Evolutionary conservation across 1,140 invertebrate genomes (phyloP).

Genomic region (Hycleus phaleratus): DNA sequence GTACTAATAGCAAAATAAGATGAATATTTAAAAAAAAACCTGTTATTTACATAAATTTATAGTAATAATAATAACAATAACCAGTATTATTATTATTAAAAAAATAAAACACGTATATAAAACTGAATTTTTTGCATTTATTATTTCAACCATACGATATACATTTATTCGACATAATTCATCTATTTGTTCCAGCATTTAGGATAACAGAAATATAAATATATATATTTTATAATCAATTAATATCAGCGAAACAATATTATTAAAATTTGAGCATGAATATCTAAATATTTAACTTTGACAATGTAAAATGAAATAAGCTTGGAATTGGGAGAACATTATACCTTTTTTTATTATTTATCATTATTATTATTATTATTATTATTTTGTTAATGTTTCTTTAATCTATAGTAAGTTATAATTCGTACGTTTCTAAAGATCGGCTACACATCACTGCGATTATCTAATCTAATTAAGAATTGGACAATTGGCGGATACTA

Average conservation of each 20-base stretch:
- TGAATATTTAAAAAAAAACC: too few species aligned
- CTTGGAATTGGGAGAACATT: conserved; percentile 27
- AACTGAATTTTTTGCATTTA: conserved; percentile 31
- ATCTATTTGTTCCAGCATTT: conserved; percentile 32
- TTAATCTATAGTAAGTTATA: conserved; percentile 4
- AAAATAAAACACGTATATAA: background rate
- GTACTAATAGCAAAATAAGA: too few species aligned
- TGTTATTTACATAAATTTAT: too few species aligned
- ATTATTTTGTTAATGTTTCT: too few species aligned
- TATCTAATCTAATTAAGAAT: conserved; percentile 26
- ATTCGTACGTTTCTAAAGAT: conserved; percentile 24
- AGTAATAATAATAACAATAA: too few species aligned
- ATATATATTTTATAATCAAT: conserved; percentile 14
- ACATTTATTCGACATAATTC: conserved; percentile 36
- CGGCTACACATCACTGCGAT: conserved; percentile 29
- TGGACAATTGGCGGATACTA: conserved; percentile 25
- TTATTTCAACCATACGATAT: conserved; percentile 35
- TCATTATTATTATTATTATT: too few species aligned
- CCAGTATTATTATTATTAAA: too few species aligned
- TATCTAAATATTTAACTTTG: conserved; percentile 15
- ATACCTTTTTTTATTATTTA: conserved; percentile 15
- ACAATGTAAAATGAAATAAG: conserved; percentile 23
- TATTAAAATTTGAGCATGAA: conserved; percentile 24
- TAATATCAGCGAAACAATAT: conserved; percentile 17
- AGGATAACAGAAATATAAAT: conserved; percentile 21